Percentiles rank a stretch among this genome's conserved stretches.
Evolutionary conservation across 1,140 invertebrate species (phyloP).

Genomic region (Orchesella cincta): DNA sequence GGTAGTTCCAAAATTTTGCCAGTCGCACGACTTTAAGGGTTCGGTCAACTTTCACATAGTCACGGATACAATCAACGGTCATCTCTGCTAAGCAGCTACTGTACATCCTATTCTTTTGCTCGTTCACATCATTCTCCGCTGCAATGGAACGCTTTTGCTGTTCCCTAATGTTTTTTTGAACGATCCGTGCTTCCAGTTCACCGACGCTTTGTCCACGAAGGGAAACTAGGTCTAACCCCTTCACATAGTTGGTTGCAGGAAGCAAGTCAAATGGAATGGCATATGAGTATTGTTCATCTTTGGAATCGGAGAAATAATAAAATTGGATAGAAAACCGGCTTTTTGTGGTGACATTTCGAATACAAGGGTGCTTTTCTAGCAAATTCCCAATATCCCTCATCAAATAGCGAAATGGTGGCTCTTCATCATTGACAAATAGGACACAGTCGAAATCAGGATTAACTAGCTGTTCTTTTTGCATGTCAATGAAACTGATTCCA

Average conservation of each 20-base stretch:
- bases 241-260: neutral
- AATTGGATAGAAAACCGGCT: neutral
- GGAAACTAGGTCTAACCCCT: no score
- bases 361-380: no score
- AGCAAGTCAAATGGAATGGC: neutral
- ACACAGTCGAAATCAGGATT: neutral
- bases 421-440: neutral
- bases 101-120: neutral
- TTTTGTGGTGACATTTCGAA: no score
- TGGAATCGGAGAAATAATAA: neutral
- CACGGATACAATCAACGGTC: neutral
- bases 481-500: neutral
- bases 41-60: neutral
- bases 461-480: neutral
- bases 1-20: slow-evolving; percentile 13
- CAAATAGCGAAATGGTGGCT: neutral
- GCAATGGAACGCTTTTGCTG: neutral
- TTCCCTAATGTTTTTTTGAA: neutral
- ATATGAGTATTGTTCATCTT: no score
- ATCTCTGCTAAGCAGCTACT: neutral
- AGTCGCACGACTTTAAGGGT: neutral
- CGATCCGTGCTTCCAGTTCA: neutral
- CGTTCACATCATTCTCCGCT: neutral
- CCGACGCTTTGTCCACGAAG: neutral
- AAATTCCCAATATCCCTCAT: neutral